Conservation (phyloP, 2,888 invertebrate species). For the Agrenia bidenticulata region DNA sequence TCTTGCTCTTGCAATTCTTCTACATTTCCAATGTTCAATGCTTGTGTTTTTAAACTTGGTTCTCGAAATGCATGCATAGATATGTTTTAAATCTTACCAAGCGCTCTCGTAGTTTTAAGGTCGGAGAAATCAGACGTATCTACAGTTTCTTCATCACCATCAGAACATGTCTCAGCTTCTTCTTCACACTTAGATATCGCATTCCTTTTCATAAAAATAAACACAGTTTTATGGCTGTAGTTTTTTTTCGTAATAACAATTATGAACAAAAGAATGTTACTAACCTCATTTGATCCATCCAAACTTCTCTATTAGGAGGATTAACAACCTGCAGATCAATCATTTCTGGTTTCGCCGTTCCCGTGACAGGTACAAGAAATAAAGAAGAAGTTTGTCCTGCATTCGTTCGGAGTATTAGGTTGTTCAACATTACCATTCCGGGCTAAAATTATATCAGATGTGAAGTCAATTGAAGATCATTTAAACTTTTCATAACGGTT, state of each 20-base stretch:
- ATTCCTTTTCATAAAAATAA: constrained; percentile 30
- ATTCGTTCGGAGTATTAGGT: constrained; percentile 88
- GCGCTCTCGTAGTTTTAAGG: constrained; percentile 44
- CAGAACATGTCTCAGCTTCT: constrained; percentile 48
- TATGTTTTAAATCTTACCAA: constrained; percentile 30
- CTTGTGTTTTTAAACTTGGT: too few species aligned
- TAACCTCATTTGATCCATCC: constrained; percentile 83
- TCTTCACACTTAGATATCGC: constrained; percentile 47
- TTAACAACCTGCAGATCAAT: constrained; percentile 84
- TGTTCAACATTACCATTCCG: constrained; percentile 88
- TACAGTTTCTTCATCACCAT: constrained; percentile 46
- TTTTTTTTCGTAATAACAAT: background rate
- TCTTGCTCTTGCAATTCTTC: constrained; percentile 52
- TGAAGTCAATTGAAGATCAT: constrained; percentile 1
- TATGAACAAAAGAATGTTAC: constrained; percentile 24
- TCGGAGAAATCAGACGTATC: constrained; percentile 49
- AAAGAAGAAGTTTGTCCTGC: constrained; percentile 82
- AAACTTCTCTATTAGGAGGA: constrained; percentile 83
- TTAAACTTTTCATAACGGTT: background rate
- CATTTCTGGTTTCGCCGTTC: constrained; percentile 91
- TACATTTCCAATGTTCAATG: too few species aligned
- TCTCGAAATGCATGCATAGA: too few species aligned
- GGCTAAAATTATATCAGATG: constrained; percentile 63
- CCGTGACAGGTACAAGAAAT: constrained; percentile 83
- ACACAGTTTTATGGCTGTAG: background rate